These are phyloP conservation scores for Caiman crocodilus DNA, from an alignment of 2,797 vertebrate genomes.

Conservation along the genomic window DNA sequence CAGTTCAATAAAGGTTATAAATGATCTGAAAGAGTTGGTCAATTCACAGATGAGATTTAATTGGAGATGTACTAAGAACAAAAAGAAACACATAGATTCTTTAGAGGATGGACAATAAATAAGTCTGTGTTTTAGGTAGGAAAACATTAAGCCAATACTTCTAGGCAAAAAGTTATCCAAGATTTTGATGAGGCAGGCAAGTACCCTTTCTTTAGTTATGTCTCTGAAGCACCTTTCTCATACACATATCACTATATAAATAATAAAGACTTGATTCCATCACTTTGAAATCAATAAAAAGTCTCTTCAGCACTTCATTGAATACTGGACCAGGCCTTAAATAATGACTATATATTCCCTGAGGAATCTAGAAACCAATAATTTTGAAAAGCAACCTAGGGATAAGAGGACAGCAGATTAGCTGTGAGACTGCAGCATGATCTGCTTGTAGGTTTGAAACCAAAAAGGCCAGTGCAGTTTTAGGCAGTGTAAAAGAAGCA, in stretches of 20 bases:
- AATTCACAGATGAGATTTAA: constrained; percentile 56
- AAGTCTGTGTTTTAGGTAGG: background rate
- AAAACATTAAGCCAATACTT: background rate
- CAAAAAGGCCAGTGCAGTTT: background rate
- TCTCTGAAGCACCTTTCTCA: background rate
- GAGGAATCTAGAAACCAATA: background rate
- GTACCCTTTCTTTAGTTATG: background rate
- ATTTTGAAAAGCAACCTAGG: background rate
- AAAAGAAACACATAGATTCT: background rate
- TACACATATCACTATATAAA: background rate
- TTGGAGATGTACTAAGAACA: background rate
- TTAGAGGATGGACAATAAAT: background rate
- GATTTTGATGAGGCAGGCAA: background rate
- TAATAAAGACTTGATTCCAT: background rate
- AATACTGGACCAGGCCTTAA: background rate
- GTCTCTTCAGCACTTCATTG: background rate
- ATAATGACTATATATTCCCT: background rate
- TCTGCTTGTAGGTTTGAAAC: background rate
- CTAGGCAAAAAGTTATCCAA: background rate
- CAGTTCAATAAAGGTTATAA: constrained; percentile 68
- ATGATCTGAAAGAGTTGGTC: constrained; percentile 55
- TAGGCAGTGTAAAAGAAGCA: background rate
- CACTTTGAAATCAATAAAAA: background rate
- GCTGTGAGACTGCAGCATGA: background rate
- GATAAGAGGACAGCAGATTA: background rate